Base-by-base conservation (phyloP, 2,113 vertebrate species). In the Setophaga kirtlandii region DNA sequence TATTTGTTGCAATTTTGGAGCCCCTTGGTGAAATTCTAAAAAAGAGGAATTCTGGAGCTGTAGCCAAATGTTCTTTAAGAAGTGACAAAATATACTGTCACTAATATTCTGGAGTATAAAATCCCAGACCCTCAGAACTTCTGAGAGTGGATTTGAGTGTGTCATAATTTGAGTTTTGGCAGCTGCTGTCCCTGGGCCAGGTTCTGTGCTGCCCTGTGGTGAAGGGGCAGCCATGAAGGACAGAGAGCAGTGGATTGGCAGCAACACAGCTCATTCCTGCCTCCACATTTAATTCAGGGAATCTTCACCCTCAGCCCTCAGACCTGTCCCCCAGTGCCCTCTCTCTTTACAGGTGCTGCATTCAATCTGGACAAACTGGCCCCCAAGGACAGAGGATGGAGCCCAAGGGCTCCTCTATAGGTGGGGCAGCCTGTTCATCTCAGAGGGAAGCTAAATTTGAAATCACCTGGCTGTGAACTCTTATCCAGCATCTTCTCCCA, bases 1-100 rank as follows among this genome's bases (percentile, higher is more conserved):
- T 86, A 49, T 86, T 96, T 90, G 82, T 76, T 94, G 83, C 76
- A 47, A 71, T 24, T 76, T 92, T 76, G 83, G 58, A 85, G 73
- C 56, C 49, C 60, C 56, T 81, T 28, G 65, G 60, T 55, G 70
- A 84, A 95, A 90, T 83, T 71, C 93, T 27, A 33, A 37, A 79
- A 65, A 70, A 68, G 53, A 83, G 37, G 46, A 94, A 74, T 85
- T 71, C 75, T 89, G 55, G 63, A 89, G 71, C 75, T 77, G 63
- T 56, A 86, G 71, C 68, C 68, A 88, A 82, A 67, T 47, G 42
- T 44, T 79, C 84, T 85, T 83, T 65, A 85, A 87, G 68, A 86
- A 80, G 35, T 67, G 59, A 67, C 64, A 76, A 76, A 83, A 83
- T 67, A 31, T 31, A 60, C 46, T 85, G 76, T 68, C 59, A 68